Percentiles rank a stretch among this genome's conserved stretches.
Conservation (phyloP, 2,113 vertebrate species). For the Catharus minimus region DNA sequence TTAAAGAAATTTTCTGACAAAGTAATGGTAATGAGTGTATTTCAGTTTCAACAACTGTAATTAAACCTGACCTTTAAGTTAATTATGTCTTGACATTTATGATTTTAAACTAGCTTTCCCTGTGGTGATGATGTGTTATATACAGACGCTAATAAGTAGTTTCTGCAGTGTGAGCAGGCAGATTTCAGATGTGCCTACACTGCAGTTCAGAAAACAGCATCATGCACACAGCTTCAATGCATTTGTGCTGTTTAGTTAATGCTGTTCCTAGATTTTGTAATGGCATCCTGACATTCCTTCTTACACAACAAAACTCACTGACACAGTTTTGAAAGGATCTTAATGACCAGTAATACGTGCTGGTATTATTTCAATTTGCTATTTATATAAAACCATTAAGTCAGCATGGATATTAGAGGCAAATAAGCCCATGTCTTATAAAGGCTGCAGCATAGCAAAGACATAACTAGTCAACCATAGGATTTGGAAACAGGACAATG, state of each 20-base stretch:
- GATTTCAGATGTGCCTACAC: slow-evolving; percentile 57
- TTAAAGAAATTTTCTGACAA: slow-evolving; percentile 72
- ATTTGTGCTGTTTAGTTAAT: background rate
- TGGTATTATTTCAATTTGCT: background rate
- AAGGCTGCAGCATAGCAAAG: background rate
- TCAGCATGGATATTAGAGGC: background rate
- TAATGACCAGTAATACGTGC: background rate
- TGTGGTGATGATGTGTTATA: slow-evolving; percentile 64
- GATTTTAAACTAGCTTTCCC: slow-evolving; percentile 76
- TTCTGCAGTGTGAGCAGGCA: slow-evolving; percentile 59
- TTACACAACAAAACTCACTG: background rate
- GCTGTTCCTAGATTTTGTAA: slow-evolving; percentile 1
- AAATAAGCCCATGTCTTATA: background rate
- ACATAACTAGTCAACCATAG: background rate
- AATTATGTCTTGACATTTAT: slow-evolving; percentile 83
- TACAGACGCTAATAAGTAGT: slow-evolving; percentile 68
- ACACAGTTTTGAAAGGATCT: slow-evolving; percentile 26
- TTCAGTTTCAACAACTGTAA: slow-evolving; percentile 81
- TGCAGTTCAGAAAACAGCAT: slow-evolving; percentile 16
- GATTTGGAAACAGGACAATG: background rate
- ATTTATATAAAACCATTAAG: background rate
- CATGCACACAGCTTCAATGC: background rate
- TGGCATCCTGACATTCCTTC: slow-evolving; percentile 15
- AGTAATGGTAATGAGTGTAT: slow-evolving; percentile 72
- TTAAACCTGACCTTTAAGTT: slow-evolving; percentile 84